Evolutionary conservation across 92 coral and sea anemone genomes (phyloP), one percentile per base, ranked within the genome.

Genomic region (Heliopora coerulea): DNA sequence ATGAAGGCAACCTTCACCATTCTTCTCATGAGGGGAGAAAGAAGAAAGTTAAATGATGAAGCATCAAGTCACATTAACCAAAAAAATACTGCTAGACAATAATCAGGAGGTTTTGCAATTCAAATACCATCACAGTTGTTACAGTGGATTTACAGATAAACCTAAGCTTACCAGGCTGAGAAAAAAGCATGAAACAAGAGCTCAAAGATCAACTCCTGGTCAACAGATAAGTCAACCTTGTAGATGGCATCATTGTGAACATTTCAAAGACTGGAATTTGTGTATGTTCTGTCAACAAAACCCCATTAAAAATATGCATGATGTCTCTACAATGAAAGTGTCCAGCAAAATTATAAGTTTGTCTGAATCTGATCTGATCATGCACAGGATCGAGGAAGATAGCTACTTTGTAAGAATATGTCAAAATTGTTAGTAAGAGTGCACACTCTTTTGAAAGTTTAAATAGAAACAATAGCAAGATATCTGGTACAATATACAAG

Each of bases 221-320:
- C n/a, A n/a, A n/a, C n/a, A n/a, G n/a, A n/a, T n/a, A n/a, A n/a
- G n/a, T n/a, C n/a, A n/a, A n/a, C n/a, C n/a, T n/a, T n/a, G n/a
- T n/a, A n/a, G n/a, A n/a, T n/a, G n/a, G n/a, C n/a, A n/a, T n/a
- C n/a, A n/a, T n/a, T n/a, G n/a, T n/a, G n/a, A n/a, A 58, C 31
- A 58, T 58, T 58, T 2, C 25, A 58, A 21, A 27, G 31, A 58
- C 33, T 58, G 63, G 63, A 58, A 58, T 9, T 54, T 58, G 63
- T 58, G 63, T 25, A 56, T 56, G 62, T 21, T 56, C 29, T 56
- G 62, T 29, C 62, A 56, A 21, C 0, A 32, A 17, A 27, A 25
- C 11, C 32, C 17, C 25, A 33, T 58, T 58, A 58, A 58, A 27
- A 58, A 58, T 58, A 58, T 12, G 11, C 63, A 58, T 32, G 25